phyloP scores from a whole-genome alignment of 2,113 vertebrate genomes.

The Xiphophorus maculatus region DNA sequence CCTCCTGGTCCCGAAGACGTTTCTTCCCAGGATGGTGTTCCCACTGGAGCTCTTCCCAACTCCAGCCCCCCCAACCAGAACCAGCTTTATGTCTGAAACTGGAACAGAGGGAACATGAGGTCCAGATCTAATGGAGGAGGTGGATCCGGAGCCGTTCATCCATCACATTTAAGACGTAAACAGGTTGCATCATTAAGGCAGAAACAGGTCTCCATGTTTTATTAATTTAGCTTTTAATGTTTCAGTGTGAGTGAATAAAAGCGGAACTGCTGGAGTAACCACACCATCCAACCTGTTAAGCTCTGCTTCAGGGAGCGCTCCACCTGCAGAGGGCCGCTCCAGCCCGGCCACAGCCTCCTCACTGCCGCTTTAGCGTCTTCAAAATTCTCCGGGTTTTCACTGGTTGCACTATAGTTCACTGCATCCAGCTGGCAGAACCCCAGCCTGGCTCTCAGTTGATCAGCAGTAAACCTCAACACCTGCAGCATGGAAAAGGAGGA shows the following conservation, averaged over 20 bases:
- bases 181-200: no score
- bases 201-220: no score
- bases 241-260: no score
- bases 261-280: no score
- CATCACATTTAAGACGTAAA: no score
- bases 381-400: background rate
- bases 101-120: background rate
- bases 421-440: background rate
- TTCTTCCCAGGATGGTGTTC: slow-evolving; percentile 1
- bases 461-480: slow-evolving; percentile 20
- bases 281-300: background rate
- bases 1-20: background rate
- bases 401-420: background rate
- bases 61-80: background rate
- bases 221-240: no score
- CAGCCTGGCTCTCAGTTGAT: slow-evolving; percentile 18
- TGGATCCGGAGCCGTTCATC: no score
- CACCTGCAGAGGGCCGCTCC: background rate
- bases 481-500: background rate
- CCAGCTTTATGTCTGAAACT: slow-evolving; percentile 14
- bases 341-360: background rate
- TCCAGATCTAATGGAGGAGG: no score
- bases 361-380: background rate
- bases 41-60: background rate
- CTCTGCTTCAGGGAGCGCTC: background rate